Base-by-base conservation (phyloP, 2,888 invertebrate genomes). In the Leptinotarsa peninsularis region DNA sequence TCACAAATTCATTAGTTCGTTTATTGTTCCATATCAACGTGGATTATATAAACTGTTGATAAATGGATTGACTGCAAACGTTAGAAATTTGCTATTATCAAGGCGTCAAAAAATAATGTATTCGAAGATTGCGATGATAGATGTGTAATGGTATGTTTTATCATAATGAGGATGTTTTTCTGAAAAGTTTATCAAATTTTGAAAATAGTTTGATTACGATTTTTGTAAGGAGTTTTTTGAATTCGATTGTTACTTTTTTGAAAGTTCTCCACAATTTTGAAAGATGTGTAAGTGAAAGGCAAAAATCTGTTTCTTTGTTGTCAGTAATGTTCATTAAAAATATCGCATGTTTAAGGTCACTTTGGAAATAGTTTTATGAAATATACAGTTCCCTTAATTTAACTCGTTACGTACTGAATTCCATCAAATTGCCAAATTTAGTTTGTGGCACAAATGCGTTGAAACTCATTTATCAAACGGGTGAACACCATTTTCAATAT, bases 1-100 rank as follows among this genome's bases (percentile, higher is more conserved):
- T 79, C 72, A 79, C 77, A 73, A 76, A 78, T 75, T 78, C 78
- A 79, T 79, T 79, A 79, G 52, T 75, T 67, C 69, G 75, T 76
- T 78, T 76, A 79, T 78, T 72, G 78, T 56, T 74, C 73, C 75
- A 75, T 76, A 76, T 70, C 78, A 54, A 69, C 66, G 50, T 72
- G 60, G 74, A 78, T 78, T 78, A 76, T 49, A 66, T 71, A 50
- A 74, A 71, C 71, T 68, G 66, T 67, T 74, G 71, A 63, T 71
- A 52, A 18, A 60, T 52, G 15, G 60, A 71, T 75, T 67, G 67
- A 75, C 71, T 74, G 33, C 50, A 27, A 60, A 60, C 17, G 63
- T 21, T 43, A n/a, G 17, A 63, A 43, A 63, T 63, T 63, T 18
- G 5, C 13, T 58, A 21, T 58, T 15, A 18, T 58, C 13, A 15